A percentile compares a stretch with the other conserved stretches of the same genome.
Conservation (phyloP, 1,140 invertebrate species). For the Pachyrhynchus sulphureomaculatus region DNA sequence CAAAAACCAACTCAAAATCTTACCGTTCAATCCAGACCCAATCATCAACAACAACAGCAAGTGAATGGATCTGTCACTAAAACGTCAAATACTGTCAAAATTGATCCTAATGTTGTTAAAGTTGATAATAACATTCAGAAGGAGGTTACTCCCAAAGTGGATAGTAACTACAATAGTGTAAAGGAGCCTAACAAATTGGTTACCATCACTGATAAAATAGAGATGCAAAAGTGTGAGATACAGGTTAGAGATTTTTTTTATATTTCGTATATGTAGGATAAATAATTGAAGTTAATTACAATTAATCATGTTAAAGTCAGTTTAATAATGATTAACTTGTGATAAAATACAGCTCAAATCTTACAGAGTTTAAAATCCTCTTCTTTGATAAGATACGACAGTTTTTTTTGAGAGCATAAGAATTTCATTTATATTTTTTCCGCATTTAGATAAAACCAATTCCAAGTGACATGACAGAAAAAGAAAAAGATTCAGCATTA, state of each 20-base stretch:
- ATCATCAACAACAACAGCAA: slow-evolving; percentile 20
- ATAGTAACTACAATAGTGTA: slow-evolving; percentile 38
- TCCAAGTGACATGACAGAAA: slow-evolving; percentile 11
- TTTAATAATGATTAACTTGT: too few species aligned
- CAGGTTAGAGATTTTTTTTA: too few species aligned
- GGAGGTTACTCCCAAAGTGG: slow-evolving; percentile 16
- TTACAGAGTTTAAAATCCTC: too few species aligned
- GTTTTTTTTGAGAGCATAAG: too few species aligned
- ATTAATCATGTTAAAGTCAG: too few species aligned
- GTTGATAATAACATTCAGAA: slow-evolving; percentile 1
- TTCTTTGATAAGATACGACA: too few species aligned
- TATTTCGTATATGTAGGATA: too few species aligned
- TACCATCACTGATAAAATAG: slow-evolving; percentile 10
- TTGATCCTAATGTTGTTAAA: not conserved
- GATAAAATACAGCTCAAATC: too few species aligned
- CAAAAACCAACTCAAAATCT: slow-evolving; percentile 10
- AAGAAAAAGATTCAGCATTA: slow-evolving; percentile 1
- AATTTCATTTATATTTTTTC: too few species aligned
- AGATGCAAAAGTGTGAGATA: slow-evolving; percentile 18
- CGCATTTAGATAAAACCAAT: slow-evolving; percentile 16
- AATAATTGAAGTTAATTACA: too few species aligned
- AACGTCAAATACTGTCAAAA: slow-evolving; percentile 1
- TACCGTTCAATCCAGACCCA: not conserved
- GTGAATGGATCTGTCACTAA: slow-evolving; percentile 24
- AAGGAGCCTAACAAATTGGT: slow-evolving; percentile 30